Base-by-base conservation (phyloP, 64 coral and sea anemone genomes). In the Astreopora myriophthalma region DNA sequence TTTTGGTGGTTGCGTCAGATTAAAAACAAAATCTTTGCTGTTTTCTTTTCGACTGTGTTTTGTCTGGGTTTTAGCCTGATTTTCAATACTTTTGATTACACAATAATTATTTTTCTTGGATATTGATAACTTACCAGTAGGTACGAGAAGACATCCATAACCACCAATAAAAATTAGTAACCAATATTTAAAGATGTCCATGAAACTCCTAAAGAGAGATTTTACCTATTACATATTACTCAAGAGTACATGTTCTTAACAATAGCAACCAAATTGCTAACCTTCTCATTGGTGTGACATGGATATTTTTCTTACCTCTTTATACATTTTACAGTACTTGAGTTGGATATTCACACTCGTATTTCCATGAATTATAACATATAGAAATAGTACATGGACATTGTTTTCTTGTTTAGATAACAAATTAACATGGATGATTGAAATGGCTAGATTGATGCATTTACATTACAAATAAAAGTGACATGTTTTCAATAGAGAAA, bases 401-500 rank as follows among this genome's bases (percentile, higher is more conserved):
- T 72, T 37, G 29, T 72, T 72, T 72, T 72, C 29, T 72, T 72
- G 69, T 72, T 72, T 72, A 72, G 69, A 72, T 72, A 31, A 72
- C 69, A 72, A 72, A 72, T 72, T 34, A 72, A 37, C 69, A 72
- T 72, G 69, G 65, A 69, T 12, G 69, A 72, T 72, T 72, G 14
- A 72, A 72, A 72, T 34, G 69, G 69, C 69, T 72, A 72, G 69
- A 72, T 72, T 72, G 30, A 36, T 72, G 1, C 69, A 72, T 72
- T 72, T 72, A 72, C 35, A 72, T 72, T 34, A 72, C 36, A 72
- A 16, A 32, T 72, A 72, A 35, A 72, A 72, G 69, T 72, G 69
- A 72, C 69, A 72, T 69, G 66, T 69, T 69, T 69, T 72, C 69
- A 72, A 72, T 72, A 72, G 12, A 72, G 69, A 72, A 35, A 72